Evolutionary conservation across 2,113 vertebrate genomes (phyloP).

Genomic region (Tetraodon nigroviridis): DNA sequence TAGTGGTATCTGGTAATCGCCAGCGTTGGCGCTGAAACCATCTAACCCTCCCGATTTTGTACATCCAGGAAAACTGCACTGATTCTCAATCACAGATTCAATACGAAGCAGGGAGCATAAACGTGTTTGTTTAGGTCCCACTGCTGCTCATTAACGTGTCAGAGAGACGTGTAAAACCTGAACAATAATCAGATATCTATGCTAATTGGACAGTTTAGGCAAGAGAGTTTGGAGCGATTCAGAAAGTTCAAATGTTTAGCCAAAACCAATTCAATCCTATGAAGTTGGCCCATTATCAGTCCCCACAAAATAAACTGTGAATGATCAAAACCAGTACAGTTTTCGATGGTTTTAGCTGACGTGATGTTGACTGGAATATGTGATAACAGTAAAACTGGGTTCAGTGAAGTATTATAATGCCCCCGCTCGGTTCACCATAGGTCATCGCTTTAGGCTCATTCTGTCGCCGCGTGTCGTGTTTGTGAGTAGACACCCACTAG

Average conservation of each 20-base stretch:
- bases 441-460: slow-evolving; percentile 60
- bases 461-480: slow-evolving; percentile 53
- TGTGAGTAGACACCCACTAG: slow-evolving; percentile 48
- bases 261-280: slow-evolving; percentile 50
- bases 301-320: slow-evolving; percentile 44
- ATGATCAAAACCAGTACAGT: slow-evolving; percentile 70
- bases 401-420: slow-evolving; percentile 49
- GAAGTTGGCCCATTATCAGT: slow-evolving; percentile 35
- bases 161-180: slow-evolving; percentile 33
- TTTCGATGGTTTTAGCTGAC: slow-evolving; percentile 62
- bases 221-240: slow-evolving; percentile 41
- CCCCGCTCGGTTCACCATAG: slow-evolving; percentile 36
- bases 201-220: slow-evolving; percentile 52
- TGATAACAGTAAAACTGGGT: slow-evolving; percentile 52
- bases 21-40: slow-evolving; percentile 27
- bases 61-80: slow-evolving; percentile 76
- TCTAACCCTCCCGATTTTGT: slow-evolving; percentile 57
- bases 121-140: slow-evolving; percentile 27
- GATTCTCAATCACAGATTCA: slow-evolving; percentile 65
- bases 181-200: slow-evolving; percentile 38
- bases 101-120: slow-evolving; percentile 31
- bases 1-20: slow-evolving; percentile 89
- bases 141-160: slow-evolving; percentile 28
- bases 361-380: slow-evolving; percentile 59
- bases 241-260: slow-evolving; percentile 36